Base-by-base conservation (phyloP, 2,113 vertebrate species). In the Cyprinodon brontotheroides region DNA sequence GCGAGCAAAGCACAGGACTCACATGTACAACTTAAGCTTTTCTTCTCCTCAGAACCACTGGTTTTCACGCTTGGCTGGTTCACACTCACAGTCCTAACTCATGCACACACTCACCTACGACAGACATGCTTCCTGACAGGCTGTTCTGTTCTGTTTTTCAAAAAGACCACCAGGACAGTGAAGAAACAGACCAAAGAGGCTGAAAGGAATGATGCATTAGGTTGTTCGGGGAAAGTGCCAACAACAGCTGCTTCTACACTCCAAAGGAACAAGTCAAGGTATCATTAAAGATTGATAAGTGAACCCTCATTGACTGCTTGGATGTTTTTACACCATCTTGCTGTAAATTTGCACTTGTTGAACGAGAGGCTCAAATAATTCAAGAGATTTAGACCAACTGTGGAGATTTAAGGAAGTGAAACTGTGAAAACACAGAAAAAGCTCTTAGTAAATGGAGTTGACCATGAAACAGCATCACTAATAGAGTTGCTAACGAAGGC, bases 131-230 rank as follows among this genome's bases (percentile, higher is more conserved):
- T 48, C 63, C 68, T 45, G 1, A 14, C 15, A 72, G 22, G 78
- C 62, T 41, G 11, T 36, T 14, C 12, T 48, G 37, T 59, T 15
- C 20, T 68, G 12, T 40, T 40, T 39, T 40, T 57, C 37, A 78
- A 63, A 78, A 47, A 63, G 80, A 89, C 78, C 88, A 85, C 76
- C 79, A 67, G 47, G 53, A 45, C 41, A 71, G 70, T 43, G 60
- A 64, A 17, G 38, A 17, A 59, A 17, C 53, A 43, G 37, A 36
- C 37, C 74, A 65, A 53, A 70, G 75, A 57, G 76, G 43, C 74
- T 83, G 48, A 61, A 57, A 70, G 48, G 61, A 76, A 70, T 79
- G 70, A 87, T 78, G 61, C 20, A 70, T 75, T 36, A 43, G 75
- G 45, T 65, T 70, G 70, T 81, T 82, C 78, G 76, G 69, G 80